Evolutionary conservation across 2,888 invertebrate species (phyloP), one percentile per base, ranked within the genome.

Genomic region (Hirtodrosophila cameraria): DNA sequence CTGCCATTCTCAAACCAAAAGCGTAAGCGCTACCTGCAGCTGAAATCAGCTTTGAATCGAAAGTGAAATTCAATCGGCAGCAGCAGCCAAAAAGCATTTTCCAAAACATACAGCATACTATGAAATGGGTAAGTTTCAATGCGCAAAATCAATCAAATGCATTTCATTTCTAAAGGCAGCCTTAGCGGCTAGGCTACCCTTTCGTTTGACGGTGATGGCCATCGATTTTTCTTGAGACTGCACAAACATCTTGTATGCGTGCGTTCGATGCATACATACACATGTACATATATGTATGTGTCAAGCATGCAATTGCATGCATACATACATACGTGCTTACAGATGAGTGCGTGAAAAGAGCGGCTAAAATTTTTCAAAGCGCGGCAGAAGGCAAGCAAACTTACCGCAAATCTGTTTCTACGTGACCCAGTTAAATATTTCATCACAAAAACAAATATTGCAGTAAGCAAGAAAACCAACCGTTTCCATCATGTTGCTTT

Each of bases 51-150:
- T 11, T n/a, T n/a, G n/a, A n/a, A n/a, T n/a, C 25, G 7, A 46
- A 60, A 61, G 60, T 60, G 53, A 53, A 71, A 46, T 27, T 30
- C 18, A 39, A 23, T 55, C 49, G 45, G 49, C 66, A 49, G 36
- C 39, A 50, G 46, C 45, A 43, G 35, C 46, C 38, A 30, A 49
- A 43, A 39, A 39, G 33, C 46, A 66, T 58, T 50, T 57, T 57
- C 38, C 20, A 39, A 30, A 42, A 55, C 43, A 45, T 30, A 50
- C 58, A 58, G 25, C 35, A 69, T 72, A 75, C 50, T 45, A 78
- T 78, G 77, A 78, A 78, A 78, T 78, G 77, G 77, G 77, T 78
- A 81, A 78, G 77, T 74, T 53, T 45, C 23, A 27, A 48, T 6
- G 36, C 12, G 46, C 48, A 45, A 43, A 23, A 3, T n/a, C 12